phyloP scores from a whole-genome alignment of 2,888 invertebrate species.

The Leptarthrus brevirostris region DNA sequence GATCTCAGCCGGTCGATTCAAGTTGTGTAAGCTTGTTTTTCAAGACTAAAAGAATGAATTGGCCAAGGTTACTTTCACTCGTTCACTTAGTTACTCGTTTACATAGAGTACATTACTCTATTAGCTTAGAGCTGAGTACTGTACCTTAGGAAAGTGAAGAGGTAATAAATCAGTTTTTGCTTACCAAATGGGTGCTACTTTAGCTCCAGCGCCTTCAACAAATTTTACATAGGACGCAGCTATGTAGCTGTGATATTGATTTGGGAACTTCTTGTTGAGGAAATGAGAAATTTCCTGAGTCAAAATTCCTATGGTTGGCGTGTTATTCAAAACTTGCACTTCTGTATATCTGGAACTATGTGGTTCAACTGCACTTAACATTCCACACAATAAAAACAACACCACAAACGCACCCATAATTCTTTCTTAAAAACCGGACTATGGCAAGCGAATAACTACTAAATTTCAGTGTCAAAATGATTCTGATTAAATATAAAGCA shows the following conservation, averaged over 20 bases:
- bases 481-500: too few relatives aligned
- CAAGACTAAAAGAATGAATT: too few relatives aligned
- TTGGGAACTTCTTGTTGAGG: constrained; percentile 6
- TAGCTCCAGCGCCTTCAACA: constrained; percentile 87
- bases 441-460: neutral
- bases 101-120: too few relatives aligned
- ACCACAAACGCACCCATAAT: neutral
- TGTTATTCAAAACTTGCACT: neutral
- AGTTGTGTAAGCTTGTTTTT: too few relatives aligned
- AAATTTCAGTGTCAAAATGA: too few relatives aligned
- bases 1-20: too few relatives aligned
- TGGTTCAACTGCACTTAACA: neutral
- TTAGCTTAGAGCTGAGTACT: too few relatives aligned
- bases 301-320: constrained; percentile 77
- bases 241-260: constrained; percentile 76
- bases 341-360: neutral
- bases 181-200: constrained; percentile 88
- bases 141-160: too few relatives aligned
- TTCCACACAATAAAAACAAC: neutral
- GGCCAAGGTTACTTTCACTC: too few relatives aligned
- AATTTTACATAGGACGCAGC: constrained; percentile 90
- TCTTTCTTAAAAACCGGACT: too few relatives aligned
- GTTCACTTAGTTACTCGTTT: too few relatives aligned
- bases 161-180: constrained; percentile 55
- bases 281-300: constrained; percentile 73